Conservation (phyloP, 2,113 vertebrate species). For the Brachyhypopomus occidentalis region DNA sequence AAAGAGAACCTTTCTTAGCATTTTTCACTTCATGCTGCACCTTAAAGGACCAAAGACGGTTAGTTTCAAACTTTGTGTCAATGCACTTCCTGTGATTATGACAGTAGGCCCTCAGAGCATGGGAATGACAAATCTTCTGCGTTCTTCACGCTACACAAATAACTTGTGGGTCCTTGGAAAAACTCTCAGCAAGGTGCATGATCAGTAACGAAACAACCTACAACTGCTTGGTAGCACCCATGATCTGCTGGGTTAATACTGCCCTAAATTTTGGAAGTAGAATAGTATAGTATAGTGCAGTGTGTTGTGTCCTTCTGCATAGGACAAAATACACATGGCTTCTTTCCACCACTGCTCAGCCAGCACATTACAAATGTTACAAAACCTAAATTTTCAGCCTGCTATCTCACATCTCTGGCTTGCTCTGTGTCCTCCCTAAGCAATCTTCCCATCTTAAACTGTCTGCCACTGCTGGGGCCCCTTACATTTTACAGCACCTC, state of each 20-base stretch:
- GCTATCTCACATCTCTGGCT: constrained; percentile 34
- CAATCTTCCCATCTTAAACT: constrained; percentile 58
- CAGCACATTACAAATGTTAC: neutral
- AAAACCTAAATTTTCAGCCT: constrained; percentile 19
- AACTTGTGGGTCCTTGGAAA: neutral
- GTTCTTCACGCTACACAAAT: too few species aligned
- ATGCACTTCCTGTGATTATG: too few species aligned
- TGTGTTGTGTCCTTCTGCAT: constrained; percentile 13
- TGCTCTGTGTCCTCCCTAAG: constrained; percentile 40
- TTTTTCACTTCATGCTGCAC: too few species aligned
- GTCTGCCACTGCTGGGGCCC: constrained; percentile 60
- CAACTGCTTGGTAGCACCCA: neutral
- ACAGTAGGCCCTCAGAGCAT: too few species aligned
- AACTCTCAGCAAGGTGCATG: neutral
- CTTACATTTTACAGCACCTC: constrained; percentile 57
- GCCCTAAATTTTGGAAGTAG: too few species aligned
- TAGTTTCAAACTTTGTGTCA: too few species aligned
- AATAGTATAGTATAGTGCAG: too few species aligned
- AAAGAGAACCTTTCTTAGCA: too few species aligned
- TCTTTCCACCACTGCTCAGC: constrained; percentile 8
- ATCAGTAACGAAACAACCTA: neutral
- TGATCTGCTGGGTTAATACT: neutral
- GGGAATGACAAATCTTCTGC: too few species aligned
- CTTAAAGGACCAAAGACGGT: too few species aligned
- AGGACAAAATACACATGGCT: constrained; percentile 22